These are phyloP conservation scores for Choloepus hoffmanni DNA, from an alignment of 2,113 vertebrate species.

Conservation along the genomic window DNA sequence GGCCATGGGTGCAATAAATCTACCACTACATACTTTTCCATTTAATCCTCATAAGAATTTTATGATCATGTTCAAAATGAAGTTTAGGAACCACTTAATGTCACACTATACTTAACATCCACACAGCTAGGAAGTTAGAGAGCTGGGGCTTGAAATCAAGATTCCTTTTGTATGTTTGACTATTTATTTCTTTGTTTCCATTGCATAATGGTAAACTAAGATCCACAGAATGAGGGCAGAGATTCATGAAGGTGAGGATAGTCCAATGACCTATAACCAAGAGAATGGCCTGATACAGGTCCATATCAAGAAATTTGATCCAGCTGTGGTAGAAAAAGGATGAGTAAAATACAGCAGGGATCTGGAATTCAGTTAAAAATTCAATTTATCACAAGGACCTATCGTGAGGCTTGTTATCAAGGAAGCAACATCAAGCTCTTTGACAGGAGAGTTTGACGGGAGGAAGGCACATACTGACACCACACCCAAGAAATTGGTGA, in stretches of 20 bases:
- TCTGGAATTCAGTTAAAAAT: background rate
- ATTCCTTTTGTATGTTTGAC: background rate
- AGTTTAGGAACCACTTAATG: background rate
- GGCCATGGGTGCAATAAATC: too few relatives aligned
- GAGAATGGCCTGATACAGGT: background rate
- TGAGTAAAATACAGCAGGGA: background rate
- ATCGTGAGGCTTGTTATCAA: background rate
- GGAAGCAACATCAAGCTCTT: background rate
- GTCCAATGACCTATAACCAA: too few relatives aligned
- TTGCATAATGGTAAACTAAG: background rate
- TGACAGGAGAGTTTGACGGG: background rate
- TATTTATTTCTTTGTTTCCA: background rate
- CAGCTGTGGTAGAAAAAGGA: background rate
- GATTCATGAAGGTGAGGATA: background rate
- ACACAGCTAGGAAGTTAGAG: background rate
- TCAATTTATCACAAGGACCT: background rate
- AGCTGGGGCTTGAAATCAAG: background rate
- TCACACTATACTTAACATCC: constrained; percentile 2
- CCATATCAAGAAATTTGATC: background rate
- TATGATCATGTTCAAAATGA: background rate
- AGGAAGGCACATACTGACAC: background rate
- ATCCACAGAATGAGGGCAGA: background rate
- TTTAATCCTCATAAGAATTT: background rate
- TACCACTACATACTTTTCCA: background rate
- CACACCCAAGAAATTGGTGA: background rate